Conservation (phyloP, 2,797 vertebrate genomes). For the Halcyon chelicuti region DNA sequence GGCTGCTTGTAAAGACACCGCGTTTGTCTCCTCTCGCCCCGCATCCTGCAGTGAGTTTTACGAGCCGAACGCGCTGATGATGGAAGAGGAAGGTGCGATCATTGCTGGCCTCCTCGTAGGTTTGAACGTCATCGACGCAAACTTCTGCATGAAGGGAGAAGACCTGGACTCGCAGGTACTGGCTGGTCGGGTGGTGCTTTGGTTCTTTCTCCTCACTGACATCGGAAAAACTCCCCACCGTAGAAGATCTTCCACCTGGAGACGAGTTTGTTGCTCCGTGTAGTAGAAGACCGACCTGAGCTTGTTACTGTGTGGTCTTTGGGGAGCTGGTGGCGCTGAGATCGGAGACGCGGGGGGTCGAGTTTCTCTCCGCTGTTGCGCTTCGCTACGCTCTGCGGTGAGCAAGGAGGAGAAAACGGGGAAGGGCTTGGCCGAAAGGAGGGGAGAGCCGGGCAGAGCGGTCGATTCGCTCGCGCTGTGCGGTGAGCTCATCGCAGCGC, state of each 20-base stretch:
- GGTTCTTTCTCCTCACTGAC: background rate
- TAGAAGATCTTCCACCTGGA: background rate
- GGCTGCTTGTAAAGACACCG: too few relatives aligned
- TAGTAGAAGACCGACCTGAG: background rate
- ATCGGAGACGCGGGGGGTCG: background rate
- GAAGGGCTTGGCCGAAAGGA: background rate
- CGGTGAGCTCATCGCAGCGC: background rate
- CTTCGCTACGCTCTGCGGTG: background rate
- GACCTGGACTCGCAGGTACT: slow-evolving; percentile 96
- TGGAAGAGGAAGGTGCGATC: slow-evolving; percentile 98
- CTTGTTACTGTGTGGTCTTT: accelerated
- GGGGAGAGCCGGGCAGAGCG: background rate
- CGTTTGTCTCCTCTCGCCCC: background rate
- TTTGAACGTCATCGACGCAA: slow-evolving; percentile 97
- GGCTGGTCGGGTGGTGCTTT: background rate
- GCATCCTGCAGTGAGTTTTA: slow-evolving; percentile 89
- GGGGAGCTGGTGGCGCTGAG: background rate
- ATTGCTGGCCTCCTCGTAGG: slow-evolving; percentile 96
- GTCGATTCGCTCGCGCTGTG: background rate
- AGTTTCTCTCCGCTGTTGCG: background rate
- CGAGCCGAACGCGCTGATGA: slow-evolving; percentile 95
- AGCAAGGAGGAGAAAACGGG: background rate
- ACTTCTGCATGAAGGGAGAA: slow-evolving; percentile 99
- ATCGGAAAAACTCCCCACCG: background rate
- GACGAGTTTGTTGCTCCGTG: accelerated